A percentile compares a stretch with the other conserved stretches of the same genome.
These are phyloP conservation scores for Colletes collaris DNA, from an alignment of 2,888 invertebrate species.

Conservation along the genomic window DNA sequence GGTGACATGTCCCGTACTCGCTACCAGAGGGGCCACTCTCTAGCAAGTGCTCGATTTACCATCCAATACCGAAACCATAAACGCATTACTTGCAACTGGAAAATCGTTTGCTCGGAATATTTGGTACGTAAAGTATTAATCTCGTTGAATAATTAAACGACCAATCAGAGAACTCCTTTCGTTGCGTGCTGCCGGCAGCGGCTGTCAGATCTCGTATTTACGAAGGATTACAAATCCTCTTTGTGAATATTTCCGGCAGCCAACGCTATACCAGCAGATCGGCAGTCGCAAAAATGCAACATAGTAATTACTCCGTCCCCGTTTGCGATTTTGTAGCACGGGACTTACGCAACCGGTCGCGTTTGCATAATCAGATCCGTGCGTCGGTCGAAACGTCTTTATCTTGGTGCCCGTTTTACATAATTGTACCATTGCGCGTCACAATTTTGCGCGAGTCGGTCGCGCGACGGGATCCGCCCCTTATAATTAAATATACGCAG, in stretches of 20 bases:
- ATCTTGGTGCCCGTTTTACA: constrained; percentile 43
- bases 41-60: no score
- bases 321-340: constrained; percentile 25
- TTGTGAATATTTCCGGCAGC: constrained; percentile 39
- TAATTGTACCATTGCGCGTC: constrained; percentile 46
- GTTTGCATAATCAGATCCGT: constrained; percentile 57
- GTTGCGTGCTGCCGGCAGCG: background rate
- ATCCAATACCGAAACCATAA: no score
- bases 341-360: constrained; percentile 33
- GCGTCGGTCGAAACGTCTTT: constrained; percentile 45
- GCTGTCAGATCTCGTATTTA: constrained; percentile 39
- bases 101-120: no score
- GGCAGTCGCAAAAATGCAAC: constrained; percentile 28
- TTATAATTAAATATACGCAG: constrained; percentile 44
- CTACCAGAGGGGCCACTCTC: no score
- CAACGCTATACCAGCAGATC: constrained; percentile 15
- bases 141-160: constrained; percentile 36
- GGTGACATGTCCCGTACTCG: no score
- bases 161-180: constrained; percentile 4
- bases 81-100: no score
- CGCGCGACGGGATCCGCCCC: background rate
- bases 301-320: constrained; percentile 42
- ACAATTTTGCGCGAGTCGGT: constrained; percentile 33
- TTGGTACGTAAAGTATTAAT: constrained; percentile 19
- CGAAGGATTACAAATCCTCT: constrained; percentile 28